Conservation (phyloP, 2,888 invertebrate species). For the Tiphia femorata region DNA sequence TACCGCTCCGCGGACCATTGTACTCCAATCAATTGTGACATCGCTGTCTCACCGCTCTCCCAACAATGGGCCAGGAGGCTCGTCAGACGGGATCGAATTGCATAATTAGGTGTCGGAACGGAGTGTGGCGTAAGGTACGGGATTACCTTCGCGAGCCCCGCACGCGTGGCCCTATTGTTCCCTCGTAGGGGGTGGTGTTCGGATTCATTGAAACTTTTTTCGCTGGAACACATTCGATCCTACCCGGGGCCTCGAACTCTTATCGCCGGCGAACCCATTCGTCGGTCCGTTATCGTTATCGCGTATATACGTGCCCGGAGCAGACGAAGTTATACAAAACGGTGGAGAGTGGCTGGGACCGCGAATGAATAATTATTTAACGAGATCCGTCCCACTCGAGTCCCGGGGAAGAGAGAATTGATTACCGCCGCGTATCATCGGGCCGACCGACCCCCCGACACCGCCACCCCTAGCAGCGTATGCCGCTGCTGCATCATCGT, state of each 20-base stretch:
- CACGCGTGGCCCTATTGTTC: constrained; percentile 37
- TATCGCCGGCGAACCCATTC: too few species aligned
- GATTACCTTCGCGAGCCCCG: constrained; percentile 24
- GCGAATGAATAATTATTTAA: constrained; percentile 11
- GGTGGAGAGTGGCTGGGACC: too few species aligned
- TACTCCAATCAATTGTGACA: constrained; percentile 34
- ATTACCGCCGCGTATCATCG: background rate
- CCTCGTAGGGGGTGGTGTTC: too few species aligned
- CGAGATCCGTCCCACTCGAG: constrained; percentile 7
- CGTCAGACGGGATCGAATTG: constrained; percentile 32
- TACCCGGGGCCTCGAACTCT: background rate
- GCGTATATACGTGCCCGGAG: too few species aligned
- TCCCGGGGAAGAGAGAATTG: background rate
- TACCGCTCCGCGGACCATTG: constrained; percentile 38
- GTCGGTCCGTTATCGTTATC: too few species aligned
- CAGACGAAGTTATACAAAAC: too few species aligned
- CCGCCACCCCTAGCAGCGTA: too few species aligned
- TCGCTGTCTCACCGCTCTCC: constrained; percentile 27
- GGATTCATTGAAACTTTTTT: background rate
- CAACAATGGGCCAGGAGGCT: constrained; percentile 30
- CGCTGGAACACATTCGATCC: background rate
- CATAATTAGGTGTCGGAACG: constrained; percentile 35
- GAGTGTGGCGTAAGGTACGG: background rate
- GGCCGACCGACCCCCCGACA: background rate
- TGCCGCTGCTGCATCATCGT: too few species aligned